These are phyloP conservation scores for Miniopterus natalensis DNA, from an alignment of 2,113 vertebrate genomes.

Conservation along the genomic window DNA sequence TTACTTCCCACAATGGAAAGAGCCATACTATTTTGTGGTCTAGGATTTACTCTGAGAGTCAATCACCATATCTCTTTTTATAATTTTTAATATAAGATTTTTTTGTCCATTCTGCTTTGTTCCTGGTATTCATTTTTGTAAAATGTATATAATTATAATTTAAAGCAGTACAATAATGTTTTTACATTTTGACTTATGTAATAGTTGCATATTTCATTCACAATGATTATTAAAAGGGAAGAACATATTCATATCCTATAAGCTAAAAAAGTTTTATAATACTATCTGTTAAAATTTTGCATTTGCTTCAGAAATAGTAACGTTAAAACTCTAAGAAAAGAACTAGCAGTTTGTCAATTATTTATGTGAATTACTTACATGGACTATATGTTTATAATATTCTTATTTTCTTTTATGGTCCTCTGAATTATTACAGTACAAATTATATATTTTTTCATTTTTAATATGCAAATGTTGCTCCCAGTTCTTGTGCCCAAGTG, in stretches of 20 bases:
- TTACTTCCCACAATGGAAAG: background rate
- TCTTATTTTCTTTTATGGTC: background rate
- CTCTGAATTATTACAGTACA: background rate
- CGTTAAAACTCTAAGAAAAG: background rate
- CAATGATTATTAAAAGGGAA: background rate
- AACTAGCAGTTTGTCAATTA: background rate
- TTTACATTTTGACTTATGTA: background rate
- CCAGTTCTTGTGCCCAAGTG: background rate
- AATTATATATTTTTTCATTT: background rate
- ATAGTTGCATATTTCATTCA: background rate
- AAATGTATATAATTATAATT: background rate
- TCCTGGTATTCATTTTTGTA: background rate
- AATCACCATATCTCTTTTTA: background rate
- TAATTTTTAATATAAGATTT: background rate
- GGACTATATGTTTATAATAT: background rate
- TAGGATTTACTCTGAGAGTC: background rate
- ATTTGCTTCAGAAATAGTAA: slow-evolving; percentile 40
- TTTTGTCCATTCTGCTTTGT: background rate
- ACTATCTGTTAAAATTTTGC: background rate
- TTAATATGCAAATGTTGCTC: background rate
- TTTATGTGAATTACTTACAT: background rate
- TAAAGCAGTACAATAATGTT: background rate
- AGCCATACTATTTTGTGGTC: background rate
- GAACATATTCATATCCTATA: background rate
- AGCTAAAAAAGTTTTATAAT: background rate